Base-by-base conservation (phyloP, 2,113 vertebrate species). In the Cryptomyrus ogoouensis region DNA sequence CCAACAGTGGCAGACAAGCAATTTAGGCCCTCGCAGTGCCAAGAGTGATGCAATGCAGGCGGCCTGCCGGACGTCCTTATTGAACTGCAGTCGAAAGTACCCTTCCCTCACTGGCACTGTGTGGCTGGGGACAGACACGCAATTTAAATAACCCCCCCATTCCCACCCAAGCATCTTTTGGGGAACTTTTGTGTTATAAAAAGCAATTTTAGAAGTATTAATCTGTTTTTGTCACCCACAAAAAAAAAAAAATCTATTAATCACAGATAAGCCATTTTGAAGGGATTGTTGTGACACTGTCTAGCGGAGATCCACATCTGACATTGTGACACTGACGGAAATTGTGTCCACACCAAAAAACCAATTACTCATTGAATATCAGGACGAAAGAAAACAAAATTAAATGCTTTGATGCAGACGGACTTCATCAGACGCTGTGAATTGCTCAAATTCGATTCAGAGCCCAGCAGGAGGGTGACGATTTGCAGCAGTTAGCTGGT, bases 61-160 rank as follows among this genome's bases (percentile, higher is more conserved):
- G 5, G 74, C 88, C 83, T 87, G 93, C 89, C 70, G 89, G 93
- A 94, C 92, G 90, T 83, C 93, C 92, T 94, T 94, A 95, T 94
- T 96, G 94, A 93, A 95, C 95, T 94, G 93, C 87, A 74, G 92
- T 91, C 84, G 90, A 80, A 91, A 88, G 91, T 93, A 93, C 95
- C 94, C 93, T 95, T 96, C 94, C 95, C 90, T 92, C 92, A 83
- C 89, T 24, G 47, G 91, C 91, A 92, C 90, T 90, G 92, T 92
- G 90, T 90, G 92, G 84, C 92, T 87, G 92, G 92, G 91, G 93
- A 77, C 62, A 89, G 89, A 93, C 87, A 91, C 83, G 90, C 86
- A 94, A 92, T 91, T 95, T 95, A 93, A 95, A 95, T 95, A 93
- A 94, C 93, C 89, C 88, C 90, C 89, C 90, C 80, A 90, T 88